Evolutionary conservation across 1,140 invertebrate species (phyloP), one percentile per base, ranked within the genome.

Genomic region (Parasteatoda tepidariorum): DNA sequence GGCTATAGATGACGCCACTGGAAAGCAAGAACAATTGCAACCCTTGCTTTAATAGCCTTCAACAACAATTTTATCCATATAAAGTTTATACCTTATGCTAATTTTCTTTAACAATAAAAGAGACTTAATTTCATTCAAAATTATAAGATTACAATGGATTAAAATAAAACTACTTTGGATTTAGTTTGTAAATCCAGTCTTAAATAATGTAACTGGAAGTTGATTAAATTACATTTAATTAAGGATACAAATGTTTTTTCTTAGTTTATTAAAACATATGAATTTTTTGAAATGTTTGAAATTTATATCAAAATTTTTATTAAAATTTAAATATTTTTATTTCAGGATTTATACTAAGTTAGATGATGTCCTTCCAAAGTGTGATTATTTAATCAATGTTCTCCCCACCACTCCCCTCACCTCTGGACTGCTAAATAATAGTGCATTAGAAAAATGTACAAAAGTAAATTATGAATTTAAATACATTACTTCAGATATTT

Each of bases 371-470:
- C 84, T 92, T 22, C 62, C 86, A 48, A 88, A 89, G 9, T 91
- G 90, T 87, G 91, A 93, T 87, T 92, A 92, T 85, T 86, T 93
- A 48, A 88, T 91, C 57, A 92, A 90, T 86, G 86, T 92, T 22
- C 86, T 93, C 68, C 92, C 92, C 30, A 88, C 88, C 5, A 92
- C 91, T 0, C 73, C 87, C n/a, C 82, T 88, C n/a, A 92, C 91
- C 15, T 86, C 76, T 74, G 89, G 90, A 41, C 85, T 93, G 30
- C 86, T 93, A 31, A 90, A 90, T 85, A 89, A 88, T 15, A 87
- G 90, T 59, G 66, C 90, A 3, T 85, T 93, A 34, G 84, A 90
- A 87, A 78, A 89, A 88, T 88, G 87, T 87, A 86, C 86, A 86
- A 59, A 89, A 87, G 82, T 84, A 55, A 86, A 84, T 87, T n/a